Evolutionary conservation across 1,140 invertebrate genomes (phyloP).

Genomic region (Calliphora vicina): DNA sequence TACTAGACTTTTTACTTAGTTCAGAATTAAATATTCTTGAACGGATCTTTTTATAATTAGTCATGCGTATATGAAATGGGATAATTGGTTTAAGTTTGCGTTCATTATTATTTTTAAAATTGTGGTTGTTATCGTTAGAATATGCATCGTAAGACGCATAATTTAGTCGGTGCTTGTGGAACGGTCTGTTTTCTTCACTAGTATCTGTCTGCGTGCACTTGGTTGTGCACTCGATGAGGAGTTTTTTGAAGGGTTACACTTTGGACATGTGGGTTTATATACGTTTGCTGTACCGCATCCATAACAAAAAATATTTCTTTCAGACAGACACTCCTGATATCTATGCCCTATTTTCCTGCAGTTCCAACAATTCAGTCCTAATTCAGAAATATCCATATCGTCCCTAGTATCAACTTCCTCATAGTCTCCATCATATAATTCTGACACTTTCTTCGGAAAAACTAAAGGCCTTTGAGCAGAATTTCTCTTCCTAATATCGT

Average conservation of each 20-base stretch:
- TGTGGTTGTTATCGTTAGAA: too few species aligned
- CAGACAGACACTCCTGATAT: not conserved
- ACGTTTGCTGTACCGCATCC: not conserved
- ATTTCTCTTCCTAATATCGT: not conserved
- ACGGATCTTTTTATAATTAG: too few species aligned
- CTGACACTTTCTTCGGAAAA: not conserved
- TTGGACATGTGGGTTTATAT: not conserved
- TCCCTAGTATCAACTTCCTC: not conserved
- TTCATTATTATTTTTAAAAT: too few species aligned
- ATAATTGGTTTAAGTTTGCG: too few species aligned
- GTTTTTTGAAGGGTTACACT: not conserved
- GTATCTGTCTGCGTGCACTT: too few species aligned
- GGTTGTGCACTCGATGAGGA: too few species aligned
- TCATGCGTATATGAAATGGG: too few species aligned
- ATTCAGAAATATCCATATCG: not conserved
- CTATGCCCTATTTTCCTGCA: not conserved
- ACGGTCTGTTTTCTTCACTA: too few species aligned
- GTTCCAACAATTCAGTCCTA: not conserved
- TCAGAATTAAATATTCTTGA: not conserved
- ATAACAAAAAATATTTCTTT: constrained; percentile 3
- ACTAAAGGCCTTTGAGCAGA: not conserved
- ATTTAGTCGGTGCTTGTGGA: too few species aligned
- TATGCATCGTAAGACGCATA: too few species aligned
- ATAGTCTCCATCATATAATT: not conserved
- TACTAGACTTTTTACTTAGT: not conserved